Conservation (phyloP, 2,797 vertebrate species). For the Pagetopsis macropterus region DNA sequence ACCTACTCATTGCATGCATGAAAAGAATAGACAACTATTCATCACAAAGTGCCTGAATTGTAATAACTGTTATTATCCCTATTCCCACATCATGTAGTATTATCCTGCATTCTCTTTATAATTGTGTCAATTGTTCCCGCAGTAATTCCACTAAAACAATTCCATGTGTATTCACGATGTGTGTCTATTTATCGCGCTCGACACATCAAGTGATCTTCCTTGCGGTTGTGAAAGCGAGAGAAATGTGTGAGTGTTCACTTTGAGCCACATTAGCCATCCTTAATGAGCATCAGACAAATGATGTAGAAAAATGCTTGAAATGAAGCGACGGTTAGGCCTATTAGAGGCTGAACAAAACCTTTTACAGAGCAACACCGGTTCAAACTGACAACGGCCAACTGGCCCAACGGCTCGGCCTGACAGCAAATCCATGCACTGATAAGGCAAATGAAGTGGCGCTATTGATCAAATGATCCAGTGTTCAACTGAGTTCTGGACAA, state of each 20-base stretch:
- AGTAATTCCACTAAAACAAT: slow-evolving; percentile 16
- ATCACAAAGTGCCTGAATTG: neutral
- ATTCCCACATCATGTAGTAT: neutral
- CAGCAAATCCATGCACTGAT: slow-evolving; percentile 59
- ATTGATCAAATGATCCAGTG: slow-evolving; percentile 34
- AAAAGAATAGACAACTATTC: neutral
- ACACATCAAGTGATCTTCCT: slow-evolving; percentile 32
- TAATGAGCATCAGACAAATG: slow-evolving; percentile 48
- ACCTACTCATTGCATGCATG: neutral
- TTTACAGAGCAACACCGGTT: slow-evolving; percentile 7
- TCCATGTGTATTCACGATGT: slow-evolving; percentile 20
- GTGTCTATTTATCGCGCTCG: slow-evolving; percentile 16
- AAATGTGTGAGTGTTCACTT: slow-evolving; percentile 30
- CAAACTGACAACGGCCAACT: slow-evolving; percentile 41
- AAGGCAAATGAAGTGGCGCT: slow-evolving; percentile 49
- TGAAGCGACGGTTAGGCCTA: slow-evolving; percentile 36
- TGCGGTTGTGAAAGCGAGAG: slow-evolving; percentile 22
- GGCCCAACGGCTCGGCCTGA: slow-evolving; percentile 31
- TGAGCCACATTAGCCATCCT: slow-evolving; percentile 29
- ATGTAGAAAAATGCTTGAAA: slow-evolving; percentile 46
- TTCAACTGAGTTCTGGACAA: slow-evolving; percentile 20
- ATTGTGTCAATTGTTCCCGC: neutral
- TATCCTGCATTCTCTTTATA: neutral
- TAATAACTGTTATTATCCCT: neutral
- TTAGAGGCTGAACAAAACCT: slow-evolving; percentile 41